Conservation (phyloP, 2,888 invertebrate genomes). For the Metellina segmentata region DNA sequence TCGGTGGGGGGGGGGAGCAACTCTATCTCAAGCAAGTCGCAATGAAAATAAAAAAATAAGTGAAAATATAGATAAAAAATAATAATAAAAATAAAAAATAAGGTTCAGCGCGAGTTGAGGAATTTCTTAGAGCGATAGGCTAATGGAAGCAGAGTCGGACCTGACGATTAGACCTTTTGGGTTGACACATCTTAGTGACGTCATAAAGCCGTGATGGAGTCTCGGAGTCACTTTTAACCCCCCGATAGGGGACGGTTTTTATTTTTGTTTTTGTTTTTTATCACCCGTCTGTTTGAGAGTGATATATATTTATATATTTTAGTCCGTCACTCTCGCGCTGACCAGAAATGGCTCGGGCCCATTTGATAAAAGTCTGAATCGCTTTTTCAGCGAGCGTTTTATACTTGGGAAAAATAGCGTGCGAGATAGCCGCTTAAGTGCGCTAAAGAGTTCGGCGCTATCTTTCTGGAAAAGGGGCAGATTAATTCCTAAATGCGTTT, state of each 20-base stretch:
- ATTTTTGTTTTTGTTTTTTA: slow-evolving; percentile 30
- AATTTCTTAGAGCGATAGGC: slow-evolving; percentile 70
- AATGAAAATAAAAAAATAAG: slow-evolving; percentile 34
- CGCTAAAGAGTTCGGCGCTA: slow-evolving; percentile 7
- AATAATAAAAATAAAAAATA: slow-evolving; percentile 53
- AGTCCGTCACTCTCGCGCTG: slow-evolving; percentile 46
- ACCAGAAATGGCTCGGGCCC: slow-evolving; percentile 56
- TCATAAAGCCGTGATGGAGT: slow-evolving; percentile 65
- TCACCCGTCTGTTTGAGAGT: slow-evolving; percentile 29
- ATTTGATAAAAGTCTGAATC: slow-evolving; percentile 60
- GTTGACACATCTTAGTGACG: slow-evolving; percentile 75
- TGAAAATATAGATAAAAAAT: slow-evolving; percentile 19
- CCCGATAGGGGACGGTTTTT: slow-evolving; percentile 61
- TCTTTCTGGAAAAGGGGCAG: slow-evolving; percentile 10
- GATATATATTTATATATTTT: slow-evolving; percentile 69
- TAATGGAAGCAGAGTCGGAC: slow-evolving; percentile 74
- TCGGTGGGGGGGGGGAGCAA: not conserved
- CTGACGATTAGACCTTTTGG: slow-evolving; percentile 66
- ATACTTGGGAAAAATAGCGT: slow-evolving; percentile 1
- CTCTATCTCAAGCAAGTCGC: slow-evolving; percentile 6
- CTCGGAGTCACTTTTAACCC: slow-evolving; percentile 72
- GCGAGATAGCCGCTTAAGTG: not conserved
- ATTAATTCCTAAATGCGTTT: slow-evolving; percentile 36
- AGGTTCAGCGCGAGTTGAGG: slow-evolving; percentile 18
- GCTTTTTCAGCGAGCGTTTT: slow-evolving; percentile 40